Conservation (phyloP, 2,113 vertebrate genomes). For the Rousettus leschenaultii region DNA sequence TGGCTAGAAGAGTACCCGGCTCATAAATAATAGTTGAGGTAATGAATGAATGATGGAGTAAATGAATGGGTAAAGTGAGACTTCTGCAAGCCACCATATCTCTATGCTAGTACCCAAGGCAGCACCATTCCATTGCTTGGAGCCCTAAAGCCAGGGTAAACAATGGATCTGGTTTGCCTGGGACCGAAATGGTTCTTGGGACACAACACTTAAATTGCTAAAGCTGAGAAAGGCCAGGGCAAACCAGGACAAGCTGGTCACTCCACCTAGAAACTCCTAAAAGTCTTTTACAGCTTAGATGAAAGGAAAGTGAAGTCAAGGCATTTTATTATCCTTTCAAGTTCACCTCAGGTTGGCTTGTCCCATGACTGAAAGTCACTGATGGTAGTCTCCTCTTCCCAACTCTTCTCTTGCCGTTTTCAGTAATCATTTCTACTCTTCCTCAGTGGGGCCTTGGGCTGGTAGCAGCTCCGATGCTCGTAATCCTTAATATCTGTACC, state of each 20-base stretch:
- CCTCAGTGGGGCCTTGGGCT: fast-evolving
- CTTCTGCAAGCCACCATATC: not conserved
- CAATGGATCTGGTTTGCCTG: no score
- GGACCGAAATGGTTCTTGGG: not conserved
- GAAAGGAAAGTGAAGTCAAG: not conserved
- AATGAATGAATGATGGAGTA: not conserved
- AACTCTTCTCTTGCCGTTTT: not conserved
- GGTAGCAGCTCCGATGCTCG: not conserved
- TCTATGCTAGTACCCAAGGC: not conserved
- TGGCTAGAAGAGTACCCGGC: not conserved
- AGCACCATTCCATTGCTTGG: not conserved
- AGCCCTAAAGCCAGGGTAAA: not conserved
- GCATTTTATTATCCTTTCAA: not conserved
- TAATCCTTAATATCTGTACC: not conserved
- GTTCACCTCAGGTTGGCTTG: not conserved
- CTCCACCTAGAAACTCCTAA: not conserved
- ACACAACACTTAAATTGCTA: not conserved
- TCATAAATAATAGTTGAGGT: not conserved
- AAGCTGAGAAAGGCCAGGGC: not conserved
- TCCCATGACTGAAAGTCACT: not conserved
- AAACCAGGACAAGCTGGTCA: not conserved
- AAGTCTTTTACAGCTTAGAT: not conserved
- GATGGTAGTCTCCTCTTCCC: not conserved
- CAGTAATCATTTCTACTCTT: not conserved
- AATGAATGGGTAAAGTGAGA: not conserved